These are phyloP conservation scores for Alexandromys fortis DNA, from an alignment of 2,113 vertebrate species.

Conservation along the genomic window DNA sequence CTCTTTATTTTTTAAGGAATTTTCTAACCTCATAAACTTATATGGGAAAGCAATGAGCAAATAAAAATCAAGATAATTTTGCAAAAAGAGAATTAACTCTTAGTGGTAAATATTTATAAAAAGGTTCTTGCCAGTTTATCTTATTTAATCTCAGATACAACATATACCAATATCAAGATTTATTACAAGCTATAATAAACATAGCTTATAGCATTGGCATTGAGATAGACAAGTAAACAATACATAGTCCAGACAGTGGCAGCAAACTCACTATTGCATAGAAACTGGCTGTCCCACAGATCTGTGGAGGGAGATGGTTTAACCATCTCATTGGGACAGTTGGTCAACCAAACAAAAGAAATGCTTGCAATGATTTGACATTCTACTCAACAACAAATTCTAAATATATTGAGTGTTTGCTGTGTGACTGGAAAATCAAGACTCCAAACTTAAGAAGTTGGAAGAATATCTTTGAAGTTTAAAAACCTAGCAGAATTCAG, in stretches of 20 bases:
- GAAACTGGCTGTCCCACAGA: background rate
- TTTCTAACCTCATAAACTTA: background rate
- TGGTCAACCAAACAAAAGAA: background rate
- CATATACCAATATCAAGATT: background rate
- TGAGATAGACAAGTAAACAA: background rate
- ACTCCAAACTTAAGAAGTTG: slow-evolving; percentile 2
- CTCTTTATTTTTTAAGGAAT: background rate
- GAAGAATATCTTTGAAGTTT: background rate
- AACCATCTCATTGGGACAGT: background rate
- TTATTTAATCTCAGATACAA: background rate
- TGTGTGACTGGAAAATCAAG: background rate
- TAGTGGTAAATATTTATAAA: background rate
- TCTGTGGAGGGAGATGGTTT: background rate
- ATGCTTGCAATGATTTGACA: background rate
- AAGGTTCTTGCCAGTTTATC: background rate
- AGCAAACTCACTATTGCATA: background rate
- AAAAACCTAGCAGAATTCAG: background rate
- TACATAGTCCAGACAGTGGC: background rate
- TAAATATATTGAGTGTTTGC: background rate
- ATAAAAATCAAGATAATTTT: background rate
- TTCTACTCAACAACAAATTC: background rate
- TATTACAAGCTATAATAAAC: background rate
- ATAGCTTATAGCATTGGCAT: background rate
- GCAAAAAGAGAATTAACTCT: background rate
- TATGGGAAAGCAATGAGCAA: background rate